Base-by-base conservation (phyloP, 53 echinoderm and acorn worm genomes). In the Paracentrotus lividus region DNA sequence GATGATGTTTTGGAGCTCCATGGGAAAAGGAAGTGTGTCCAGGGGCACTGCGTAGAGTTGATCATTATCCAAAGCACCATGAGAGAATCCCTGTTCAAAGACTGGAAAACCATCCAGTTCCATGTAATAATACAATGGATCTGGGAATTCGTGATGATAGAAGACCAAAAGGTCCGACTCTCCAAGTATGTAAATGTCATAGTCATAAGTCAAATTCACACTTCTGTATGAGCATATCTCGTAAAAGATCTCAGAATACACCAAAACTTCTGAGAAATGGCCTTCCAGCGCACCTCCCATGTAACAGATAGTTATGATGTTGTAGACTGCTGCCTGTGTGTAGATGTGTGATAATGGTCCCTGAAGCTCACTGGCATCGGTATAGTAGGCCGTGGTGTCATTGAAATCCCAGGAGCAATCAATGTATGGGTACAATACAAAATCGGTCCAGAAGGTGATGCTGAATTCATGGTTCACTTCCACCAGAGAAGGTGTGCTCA, bases 81-180 rank as follows among this genome's bases (percentile, higher is more conserved):
- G 40, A 13, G 78, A 78, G 58, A 78, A 92, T n/a, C 57, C 59
- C 26, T 54, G 26, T 15, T 81, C 92, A 81, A 78, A 92, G 27
- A 92, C 92, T 21, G 92, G 81, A 56, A 54, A 44, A 15, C 81
- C 92, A 92, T 92, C 92, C 34, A 92, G 57, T 26, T 77, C 78
- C 58, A 92, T 78, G 81, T 92, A 92, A 81, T 92, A 92, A 58
- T 78, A 92, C 55, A 92, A 23, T 42, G 92, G 92, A 56, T 92
- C 81, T 78, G 59, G 61, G 42, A 55, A 92, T 9, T 81, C 40
- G 58, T 92, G 81, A 21, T 42, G 59, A 49, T 78, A n/a, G 76
- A 78, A 78, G 38, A 92, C 81, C 42, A 92, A 58, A 9, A 92
- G 78, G 12, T 77, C 53, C 3, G 55, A 78, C 78, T 77, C 92